Evolutionary conservation across 2,888 invertebrate genomes (phyloP), one percentile per base, ranked within the genome.

Genomic region (Thalpophila matura): DNA sequence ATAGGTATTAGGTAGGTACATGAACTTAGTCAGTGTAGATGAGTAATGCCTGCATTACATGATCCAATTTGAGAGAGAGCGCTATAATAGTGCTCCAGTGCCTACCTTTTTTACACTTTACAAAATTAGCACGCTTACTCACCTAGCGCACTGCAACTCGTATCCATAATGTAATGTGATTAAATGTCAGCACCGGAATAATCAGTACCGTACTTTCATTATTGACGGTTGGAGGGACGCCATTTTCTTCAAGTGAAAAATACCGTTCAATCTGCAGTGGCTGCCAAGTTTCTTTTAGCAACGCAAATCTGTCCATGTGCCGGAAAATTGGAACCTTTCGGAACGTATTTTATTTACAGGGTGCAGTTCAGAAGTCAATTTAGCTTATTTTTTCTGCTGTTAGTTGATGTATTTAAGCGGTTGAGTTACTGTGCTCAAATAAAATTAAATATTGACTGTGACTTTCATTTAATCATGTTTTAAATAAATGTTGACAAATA

Each of bases 281-380:
- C 79, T 87, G 88, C 88, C 89, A 90, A 90, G 86, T 88, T 85
- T 74, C 59, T 71, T 59, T 77, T 82, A 71, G 80, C 80, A 68
- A 84, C 73, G 82, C 81, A 86, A 86, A 88, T 87, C 82, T 82
- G 85, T 83, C 84, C 83, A 80, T 80, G 83, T 78, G 66, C 75
- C 73, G 84, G 84, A 85, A 89, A 87, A 89, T 88, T 89, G 86
- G 85, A 80, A 81, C 79, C 77, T 85, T 83, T 81, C 76, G 54
- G 79, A 62, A 61, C 64, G 72, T 81, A 86, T 85, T 86, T 86
- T 86, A 85, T 88, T 87, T 83, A 84, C 80, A 78, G 49, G 14
- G 49, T 55, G 47, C 56, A 56, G 45, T 59, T 59, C 40, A 35
- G 57, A 26, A 63, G 55, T 31, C 49, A 47, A 71, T 66, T 66